phyloP scores from a whole-genome alignment of 2,113 vertebrate species.

The Sapayoa aenigma region DNA sequence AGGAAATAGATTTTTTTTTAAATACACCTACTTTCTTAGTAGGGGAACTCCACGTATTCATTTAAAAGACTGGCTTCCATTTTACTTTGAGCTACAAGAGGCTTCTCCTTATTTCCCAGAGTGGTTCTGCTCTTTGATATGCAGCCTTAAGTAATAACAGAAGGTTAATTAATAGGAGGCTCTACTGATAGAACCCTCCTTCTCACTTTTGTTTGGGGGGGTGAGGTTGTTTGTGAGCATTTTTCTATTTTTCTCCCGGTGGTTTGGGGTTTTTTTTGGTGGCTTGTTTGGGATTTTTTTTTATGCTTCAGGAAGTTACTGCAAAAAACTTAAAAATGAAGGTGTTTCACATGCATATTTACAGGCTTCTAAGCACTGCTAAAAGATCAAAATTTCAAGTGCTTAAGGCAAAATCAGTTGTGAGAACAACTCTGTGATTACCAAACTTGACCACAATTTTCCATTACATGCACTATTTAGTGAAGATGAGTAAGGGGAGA shows the following conservation, averaged over 20 bases:
- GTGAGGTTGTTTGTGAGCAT: neutral
- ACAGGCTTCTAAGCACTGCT: neutral
- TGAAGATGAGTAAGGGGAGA: neutral
- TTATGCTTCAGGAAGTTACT: neutral
- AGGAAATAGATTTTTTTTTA: neutral
- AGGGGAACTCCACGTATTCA: neutral
- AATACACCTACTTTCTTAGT: neutral
- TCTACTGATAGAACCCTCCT: neutral
- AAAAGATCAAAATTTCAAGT: neutral
- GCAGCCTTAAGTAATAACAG: neutral
- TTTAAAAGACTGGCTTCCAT: neutral
- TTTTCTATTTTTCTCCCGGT: neutral
- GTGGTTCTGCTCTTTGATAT: neutral
- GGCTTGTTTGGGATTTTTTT: neutral
- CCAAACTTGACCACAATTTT: neutral
- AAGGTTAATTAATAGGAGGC: neutral
- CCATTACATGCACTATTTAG: neutral
- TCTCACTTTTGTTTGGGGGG: neutral
- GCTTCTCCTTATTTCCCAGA: neutral
- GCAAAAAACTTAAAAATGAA: neutral
- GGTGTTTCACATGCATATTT: neutral
- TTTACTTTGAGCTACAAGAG: neutral
- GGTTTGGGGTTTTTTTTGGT: neutral
- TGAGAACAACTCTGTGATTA: neutral
- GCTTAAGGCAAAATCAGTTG: neutral